phyloP scores from a whole-genome alignment of 2,113 vertebrate species.

The Osmerus eperlanus region DNA sequence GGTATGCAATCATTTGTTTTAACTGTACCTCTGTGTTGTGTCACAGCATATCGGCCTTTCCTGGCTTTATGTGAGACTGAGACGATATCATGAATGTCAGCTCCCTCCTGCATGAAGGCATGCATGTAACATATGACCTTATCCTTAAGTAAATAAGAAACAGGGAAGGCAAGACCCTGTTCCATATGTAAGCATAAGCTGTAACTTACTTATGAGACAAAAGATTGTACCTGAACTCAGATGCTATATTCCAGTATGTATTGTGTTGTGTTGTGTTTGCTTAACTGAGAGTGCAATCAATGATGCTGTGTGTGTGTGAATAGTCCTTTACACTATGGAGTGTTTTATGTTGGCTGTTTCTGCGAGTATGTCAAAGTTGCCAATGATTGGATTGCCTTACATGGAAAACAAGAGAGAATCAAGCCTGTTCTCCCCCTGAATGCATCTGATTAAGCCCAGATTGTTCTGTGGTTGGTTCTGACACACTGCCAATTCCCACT shows the following conservation, averaged over 20 bases:
- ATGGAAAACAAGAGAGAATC: slow-evolving; percentile 69
- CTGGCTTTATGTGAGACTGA: slow-evolving; percentile 46
- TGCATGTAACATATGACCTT: slow-evolving; percentile 33
- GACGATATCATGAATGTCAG: slow-evolving; percentile 46
- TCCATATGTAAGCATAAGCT: too few relatives aligned
- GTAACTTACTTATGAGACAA: too few relatives aligned
- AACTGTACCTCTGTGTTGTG: slow-evolving; percentile 49
- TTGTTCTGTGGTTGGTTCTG: slow-evolving; percentile 58
- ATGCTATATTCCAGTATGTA: too few relatives aligned
- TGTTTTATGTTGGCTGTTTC: slow-evolving; percentile 52
- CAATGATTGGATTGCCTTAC: slow-evolving; percentile 69
- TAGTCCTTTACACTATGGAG: slow-evolving; percentile 17
- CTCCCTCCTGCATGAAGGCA: slow-evolving; percentile 43
- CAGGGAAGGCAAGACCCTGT: slow-evolving; percentile 19
- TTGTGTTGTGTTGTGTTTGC: too few relatives aligned
- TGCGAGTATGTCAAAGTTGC: slow-evolving; percentile 49
- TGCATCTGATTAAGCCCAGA: slow-evolving; percentile 74
- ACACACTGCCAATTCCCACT: slow-evolving; percentile 54
- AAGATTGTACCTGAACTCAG: too few relatives aligned
- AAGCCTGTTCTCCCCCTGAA: slow-evolving; percentile 65
- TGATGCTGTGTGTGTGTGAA: too few relatives aligned
- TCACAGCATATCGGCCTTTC: slow-evolving; percentile 28
- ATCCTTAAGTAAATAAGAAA: slow-evolving; percentile 57
- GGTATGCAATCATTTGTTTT: background rate
- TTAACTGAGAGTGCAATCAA: too few relatives aligned